Evolutionary conservation across 1,140 invertebrate genomes (phyloP), one percentile per base, ranked within the genome.

Genomic region (Gerris buenoi): DNA sequence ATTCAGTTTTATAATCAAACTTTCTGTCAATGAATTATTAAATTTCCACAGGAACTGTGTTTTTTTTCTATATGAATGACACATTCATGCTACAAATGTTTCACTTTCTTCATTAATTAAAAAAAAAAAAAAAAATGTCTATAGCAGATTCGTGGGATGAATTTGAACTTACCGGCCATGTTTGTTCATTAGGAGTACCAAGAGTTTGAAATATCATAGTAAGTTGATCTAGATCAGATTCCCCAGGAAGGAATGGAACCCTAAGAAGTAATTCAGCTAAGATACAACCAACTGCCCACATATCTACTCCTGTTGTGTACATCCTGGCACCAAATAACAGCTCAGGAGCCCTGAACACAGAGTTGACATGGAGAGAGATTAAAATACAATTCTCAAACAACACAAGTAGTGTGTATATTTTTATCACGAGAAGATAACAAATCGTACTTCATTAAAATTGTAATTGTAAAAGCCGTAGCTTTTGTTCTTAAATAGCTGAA

Each of bases 271-370:
- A 79, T 80, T 99, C 97, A 0, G 94, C 97, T 68, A 99, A 76
- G 75, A 99, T 99, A 77, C 97, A 99, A 3, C 97, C 97, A 14
- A 96, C 84, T 18, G 97, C 95, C 97, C 97, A 99, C 81, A 98
- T 96, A 75, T 99, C 97, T n/a, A 99, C 88, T 3, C 92, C 93
- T 64, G 88, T 90, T 10, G 93, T 90, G 80, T 99, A 99, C 75
- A 93, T 88, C 62, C 91, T 82, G 1, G 95, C 92, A 58, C 97
- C 97, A 81, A 93, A 98, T 15, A 99, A 80, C 14, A 99, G 78
- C 78, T 99, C 97, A 18, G 97, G 97, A 58, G 90, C 85, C 76
- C 94, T 84, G 72, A 28, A 26, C 28, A 28, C 22, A 66, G 26
- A 27, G 18, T 14, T 56, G 10, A 56, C 46, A n/a, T n/a, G n/a